Evolutionary conservation across 2,888 invertebrate genomes (phyloP).

Genomic region (Caenorhabditis sp.): DNA sequence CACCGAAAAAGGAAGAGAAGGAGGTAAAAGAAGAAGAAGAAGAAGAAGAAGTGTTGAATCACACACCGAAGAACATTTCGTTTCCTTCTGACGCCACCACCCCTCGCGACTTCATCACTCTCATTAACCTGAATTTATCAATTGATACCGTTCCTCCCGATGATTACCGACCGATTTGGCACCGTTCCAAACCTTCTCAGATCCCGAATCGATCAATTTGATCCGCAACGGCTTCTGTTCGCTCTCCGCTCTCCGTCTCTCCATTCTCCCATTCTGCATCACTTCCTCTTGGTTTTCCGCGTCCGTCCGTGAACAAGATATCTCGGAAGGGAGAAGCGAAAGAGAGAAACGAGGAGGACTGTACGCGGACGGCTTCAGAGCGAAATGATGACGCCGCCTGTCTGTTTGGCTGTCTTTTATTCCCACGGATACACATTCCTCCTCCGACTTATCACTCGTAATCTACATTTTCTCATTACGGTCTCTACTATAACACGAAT

Average conservation of each 20-base stretch:
- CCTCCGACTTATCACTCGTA: conserved; percentile 18
- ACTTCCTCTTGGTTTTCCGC: conserved; percentile 8
- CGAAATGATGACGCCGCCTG: neutral
- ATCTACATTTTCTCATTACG: conserved; percentile 4
- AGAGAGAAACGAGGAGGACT: neutral
- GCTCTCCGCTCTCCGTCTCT: conserved; percentile 5
- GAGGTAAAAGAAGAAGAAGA: neutral
- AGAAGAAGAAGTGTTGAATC: neutral
- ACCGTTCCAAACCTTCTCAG: conserved; percentile 21
- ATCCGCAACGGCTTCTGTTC: conserved; percentile 44
- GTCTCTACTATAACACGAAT: neutral
- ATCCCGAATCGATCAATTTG: conserved; percentile 22
- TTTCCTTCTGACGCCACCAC: neutral
- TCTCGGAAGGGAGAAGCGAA: conserved; percentile 27
- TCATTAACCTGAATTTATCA: conserved; percentile 34
- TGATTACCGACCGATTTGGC: conserved; percentile 18
- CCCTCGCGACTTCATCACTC: conserved; percentile 3
- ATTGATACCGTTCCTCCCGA: conserved; percentile 9
- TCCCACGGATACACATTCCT: neutral
- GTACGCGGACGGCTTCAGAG: conserved; percentile 3
- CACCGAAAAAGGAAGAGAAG: conserved; percentile 1
- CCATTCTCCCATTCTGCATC: neutral
- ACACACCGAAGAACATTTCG: neutral
- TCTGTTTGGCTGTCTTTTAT: conserved; percentile 6
- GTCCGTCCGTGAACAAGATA: conserved; percentile 18